phyloP scores from a whole-genome alignment of 2,797 vertebrate genomes.

The Otus scops region DNA sequence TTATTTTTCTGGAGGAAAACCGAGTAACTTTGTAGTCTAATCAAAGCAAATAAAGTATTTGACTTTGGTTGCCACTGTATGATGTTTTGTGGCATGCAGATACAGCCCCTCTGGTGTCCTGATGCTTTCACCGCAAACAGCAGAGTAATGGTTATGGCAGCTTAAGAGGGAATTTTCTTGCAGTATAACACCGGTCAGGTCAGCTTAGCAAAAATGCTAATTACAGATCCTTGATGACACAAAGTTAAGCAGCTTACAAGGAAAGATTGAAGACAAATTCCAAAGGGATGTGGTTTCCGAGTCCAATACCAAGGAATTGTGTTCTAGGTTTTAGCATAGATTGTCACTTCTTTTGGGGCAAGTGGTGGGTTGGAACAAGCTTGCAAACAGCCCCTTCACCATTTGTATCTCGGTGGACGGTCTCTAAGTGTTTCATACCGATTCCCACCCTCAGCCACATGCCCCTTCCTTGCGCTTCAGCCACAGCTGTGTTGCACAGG shows the following conservation, averaged over 20 bases:
- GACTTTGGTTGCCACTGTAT: not conserved
- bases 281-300: not conserved
- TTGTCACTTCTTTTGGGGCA: not conserved
- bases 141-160: not conserved
- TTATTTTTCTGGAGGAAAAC: not conserved
- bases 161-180: not conserved
- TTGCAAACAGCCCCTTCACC: not conserved
- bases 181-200: not conserved
- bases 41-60: not conserved
- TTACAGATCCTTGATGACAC: not conserved
- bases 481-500: not conserved
- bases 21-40: not conserved
- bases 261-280: not conserved
- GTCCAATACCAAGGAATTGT: not conserved
- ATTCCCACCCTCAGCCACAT: not conserved
- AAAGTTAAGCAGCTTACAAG: not conserved
- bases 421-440: not conserved
- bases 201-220: not conserved
- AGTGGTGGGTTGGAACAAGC: not conserved
- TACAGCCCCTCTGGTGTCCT: not conserved
- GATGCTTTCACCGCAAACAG: not conserved
- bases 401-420: rapidly evolving
- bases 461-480: not conserved
- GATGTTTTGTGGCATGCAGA: not conserved
- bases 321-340: not conserved